phyloP scores from a whole-genome alignment of 1,140 invertebrate genomes.

The Calliopsis andreniformis region DNA sequence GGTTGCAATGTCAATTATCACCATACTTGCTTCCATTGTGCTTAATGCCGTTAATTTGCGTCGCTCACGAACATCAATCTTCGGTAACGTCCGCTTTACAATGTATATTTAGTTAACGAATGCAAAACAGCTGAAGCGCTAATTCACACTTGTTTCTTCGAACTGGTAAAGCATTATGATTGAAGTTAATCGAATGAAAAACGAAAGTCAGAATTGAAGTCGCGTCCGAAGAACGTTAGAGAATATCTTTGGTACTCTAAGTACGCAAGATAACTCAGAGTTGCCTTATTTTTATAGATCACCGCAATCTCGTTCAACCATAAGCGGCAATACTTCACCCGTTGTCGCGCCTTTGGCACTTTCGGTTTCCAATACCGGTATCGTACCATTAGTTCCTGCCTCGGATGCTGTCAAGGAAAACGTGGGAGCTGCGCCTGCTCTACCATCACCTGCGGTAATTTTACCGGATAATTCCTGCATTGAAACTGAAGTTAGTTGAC shows the following conservation, averaged over 20 bases:
- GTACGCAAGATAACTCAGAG: neutral
- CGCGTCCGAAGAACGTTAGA: too few relatives aligned
- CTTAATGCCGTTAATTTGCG: conserved; percentile 36
- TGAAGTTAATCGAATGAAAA: neutral
- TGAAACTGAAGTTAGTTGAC: conserved; percentile 67
- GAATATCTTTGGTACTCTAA: too few relatives aligned
- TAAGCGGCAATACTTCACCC: conserved; percentile 70
- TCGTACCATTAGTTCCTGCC: conserved; percentile 60
- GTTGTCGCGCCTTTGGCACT: conserved; percentile 69
- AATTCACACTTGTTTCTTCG: neutral
- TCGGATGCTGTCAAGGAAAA: conserved; percentile 74
- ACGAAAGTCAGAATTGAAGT: neutral
- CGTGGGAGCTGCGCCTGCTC: conserved; percentile 62
- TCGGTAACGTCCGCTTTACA: neutral
- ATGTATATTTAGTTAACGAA: neutral
- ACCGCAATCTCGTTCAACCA: conserved; percentile 59
- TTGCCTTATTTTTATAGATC: conserved; percentile 58
- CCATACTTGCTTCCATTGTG: conserved; percentile 39
- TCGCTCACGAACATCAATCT: conserved; percentile 2
- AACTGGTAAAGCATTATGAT: neutral
- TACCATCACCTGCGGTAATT: conserved; percentile 70
- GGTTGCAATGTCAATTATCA: conserved; percentile 36
- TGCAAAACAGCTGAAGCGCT: neutral
- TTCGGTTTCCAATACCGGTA: conserved; percentile 66
- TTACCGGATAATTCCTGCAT: conserved; percentile 66